These are phyloP conservation scores for Drymonia ruficornis DNA, from an alignment of 2,888 invertebrate genomes.

Conservation along the genomic window DNA sequence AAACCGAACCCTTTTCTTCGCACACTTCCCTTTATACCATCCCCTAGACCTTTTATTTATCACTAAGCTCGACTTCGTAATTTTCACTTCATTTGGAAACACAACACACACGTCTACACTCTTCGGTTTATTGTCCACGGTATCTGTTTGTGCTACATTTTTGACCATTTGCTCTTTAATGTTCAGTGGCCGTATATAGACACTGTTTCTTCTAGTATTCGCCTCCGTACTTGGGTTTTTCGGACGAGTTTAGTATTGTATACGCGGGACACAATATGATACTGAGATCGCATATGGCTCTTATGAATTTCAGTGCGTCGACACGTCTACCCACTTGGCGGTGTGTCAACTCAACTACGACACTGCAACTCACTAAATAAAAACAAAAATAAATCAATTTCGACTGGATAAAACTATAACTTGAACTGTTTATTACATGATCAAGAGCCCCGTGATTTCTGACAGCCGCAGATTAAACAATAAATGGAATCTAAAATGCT, in stretches of 20 bases:
- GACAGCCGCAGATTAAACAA: conserved; percentile 4
- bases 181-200: conserved; percentile 46
- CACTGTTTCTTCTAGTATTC: conserved; percentile 35
- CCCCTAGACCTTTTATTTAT: conserved; percentile 57
- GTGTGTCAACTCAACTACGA: conserved; percentile 60
- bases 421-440: conserved; percentile 26
- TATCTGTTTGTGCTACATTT: conserved; percentile 54
- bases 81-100: conserved; percentile 59
- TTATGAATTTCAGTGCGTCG: conserved; percentile 53
- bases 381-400: conserved; percentile 34
- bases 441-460: conserved; percentile 5
- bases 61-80: conserved; percentile 63
- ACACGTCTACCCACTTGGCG: conserved; percentile 64
- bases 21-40: conserved; percentile 44
- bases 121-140: conserved; percentile 34
- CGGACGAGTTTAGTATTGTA: conserved; percentile 37
- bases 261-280: conserved; percentile 50
- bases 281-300: conserved; percentile 54
- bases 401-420: conserved; percentile 13
- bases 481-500: conserved; percentile 16
- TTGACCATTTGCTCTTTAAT: conserved; percentile 51
- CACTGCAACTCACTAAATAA: conserved; percentile 23
- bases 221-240: conserved; percentile 58
- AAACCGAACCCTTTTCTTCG: conserved; percentile 74
- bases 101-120: conserved; percentile 44